Conservation (phyloP, 2,888 invertebrate genomes). For the Eupithecia centaureata region DNA sequence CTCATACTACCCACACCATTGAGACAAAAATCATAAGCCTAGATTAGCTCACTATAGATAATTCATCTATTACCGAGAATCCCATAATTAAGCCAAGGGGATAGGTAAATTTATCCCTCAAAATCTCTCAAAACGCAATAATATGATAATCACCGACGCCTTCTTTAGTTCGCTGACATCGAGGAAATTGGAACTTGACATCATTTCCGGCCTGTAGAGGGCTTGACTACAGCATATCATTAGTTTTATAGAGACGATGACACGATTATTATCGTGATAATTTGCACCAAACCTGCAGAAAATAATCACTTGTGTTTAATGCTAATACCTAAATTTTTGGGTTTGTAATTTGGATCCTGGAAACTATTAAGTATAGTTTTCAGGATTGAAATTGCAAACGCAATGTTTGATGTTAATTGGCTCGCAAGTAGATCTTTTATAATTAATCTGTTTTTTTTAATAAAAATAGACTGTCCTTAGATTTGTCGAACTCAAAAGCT, state of each 20-base stretch:
- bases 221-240: conserved; percentile 29
- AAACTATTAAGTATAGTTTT: too few species aligned
- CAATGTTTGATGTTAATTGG: too few species aligned
- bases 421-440: too few species aligned
- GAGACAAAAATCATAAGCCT: neutral
- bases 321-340: too few species aligned
- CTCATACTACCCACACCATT: neutral
- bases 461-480: too few species aligned
- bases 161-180: conserved; percentile 42
- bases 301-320: too few species aligned
- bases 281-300: neutral
- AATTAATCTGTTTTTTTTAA: too few species aligned
- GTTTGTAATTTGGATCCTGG: too few species aligned
- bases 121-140: neutral
- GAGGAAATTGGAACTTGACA: conserved; percentile 51
- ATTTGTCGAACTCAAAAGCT: too few species aligned
- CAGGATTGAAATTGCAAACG: too few species aligned
- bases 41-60: neutral
- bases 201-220: conserved; percentile 39
- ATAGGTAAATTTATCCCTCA: neutral
- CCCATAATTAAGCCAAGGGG: neutral
- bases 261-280: neutral
- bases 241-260: conserved; percentile 13
- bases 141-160: conserved; percentile 52
- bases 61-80: neutral